A percentile compares a stretch with the other conserved stretches of the same genome.
Evolutionary conservation across 2,113 vertebrate species (phyloP).

Genomic region (Cynocephalus volans): DNA sequence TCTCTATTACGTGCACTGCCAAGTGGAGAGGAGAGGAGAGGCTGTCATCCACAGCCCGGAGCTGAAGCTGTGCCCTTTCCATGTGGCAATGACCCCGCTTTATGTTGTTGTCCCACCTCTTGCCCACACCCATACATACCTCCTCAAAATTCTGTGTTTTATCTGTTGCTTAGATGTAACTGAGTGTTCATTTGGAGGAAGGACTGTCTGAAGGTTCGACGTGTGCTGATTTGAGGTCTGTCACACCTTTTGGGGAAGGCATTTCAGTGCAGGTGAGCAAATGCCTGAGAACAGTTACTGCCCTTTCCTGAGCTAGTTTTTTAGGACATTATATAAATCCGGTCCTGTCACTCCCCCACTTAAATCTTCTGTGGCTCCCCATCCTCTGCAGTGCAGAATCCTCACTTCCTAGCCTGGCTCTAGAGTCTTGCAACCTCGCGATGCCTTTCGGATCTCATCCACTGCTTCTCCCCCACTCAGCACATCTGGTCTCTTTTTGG

Average conservation of each 20-base stretch:
- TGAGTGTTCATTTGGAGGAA: not conserved
- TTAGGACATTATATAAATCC: not conserved
- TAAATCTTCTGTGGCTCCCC: fast-evolving
- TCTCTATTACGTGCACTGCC: fast-evolving
- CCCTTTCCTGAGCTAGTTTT: not conserved
- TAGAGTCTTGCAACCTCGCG: fast-evolving
- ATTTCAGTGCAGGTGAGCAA: not conserved
- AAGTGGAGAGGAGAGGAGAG: not conserved
- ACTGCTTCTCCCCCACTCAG: no score
- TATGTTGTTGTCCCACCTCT: no score
- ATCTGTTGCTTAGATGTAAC: not conserved
- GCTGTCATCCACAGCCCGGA: not conserved
- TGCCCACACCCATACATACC: no score
- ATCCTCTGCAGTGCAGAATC: not conserved
- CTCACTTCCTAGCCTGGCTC: not conserved
- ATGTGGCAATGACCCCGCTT: fast-evolving
- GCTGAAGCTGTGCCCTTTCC: not conserved
- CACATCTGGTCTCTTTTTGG: no score
- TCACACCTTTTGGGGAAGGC: not conserved
- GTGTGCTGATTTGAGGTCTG: not conserved
- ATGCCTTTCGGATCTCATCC: not conserved
- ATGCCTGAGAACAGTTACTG: not conserved
- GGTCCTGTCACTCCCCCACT: fast-evolving
- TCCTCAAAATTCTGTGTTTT: not conserved
- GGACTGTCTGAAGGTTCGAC: no score